Conservation (phyloP, 2,888 invertebrate genomes). For the Julus scanicus region DNA sequence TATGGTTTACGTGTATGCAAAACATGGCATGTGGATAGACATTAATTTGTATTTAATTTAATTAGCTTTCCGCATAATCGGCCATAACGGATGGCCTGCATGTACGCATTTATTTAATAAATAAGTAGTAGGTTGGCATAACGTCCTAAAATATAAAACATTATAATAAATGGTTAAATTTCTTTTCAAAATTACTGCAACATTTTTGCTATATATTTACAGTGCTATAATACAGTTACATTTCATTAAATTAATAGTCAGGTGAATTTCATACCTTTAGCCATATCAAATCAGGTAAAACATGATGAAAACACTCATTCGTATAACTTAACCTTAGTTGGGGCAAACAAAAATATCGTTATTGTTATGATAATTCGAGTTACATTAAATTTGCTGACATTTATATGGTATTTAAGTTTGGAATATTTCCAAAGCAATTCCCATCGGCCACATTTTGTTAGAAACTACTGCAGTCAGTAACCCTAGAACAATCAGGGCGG, state of each 20-base stretch:
- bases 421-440: not conserved
- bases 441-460: not conserved
- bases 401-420: slow-evolving; percentile 7
- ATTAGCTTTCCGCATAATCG: not conserved
- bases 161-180: not conserved
- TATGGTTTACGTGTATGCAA: not conserved
- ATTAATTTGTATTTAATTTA: not conserved
- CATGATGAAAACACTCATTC: not conserved
- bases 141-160: not conserved
- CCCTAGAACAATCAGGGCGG: not conserved
- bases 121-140: too few relatives aligned
- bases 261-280: too few relatives aligned
- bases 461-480: not conserved
- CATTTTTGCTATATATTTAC: too few relatives aligned
- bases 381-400: not conserved
- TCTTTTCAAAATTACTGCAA: too few relatives aligned
- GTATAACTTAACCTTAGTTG: not conserved
- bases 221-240: too few relatives aligned
- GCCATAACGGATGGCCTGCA: not conserved
- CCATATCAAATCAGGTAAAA: not conserved
- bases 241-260: too few relatives aligned
- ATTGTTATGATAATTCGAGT: not conserved
- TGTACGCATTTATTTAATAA: not conserved
- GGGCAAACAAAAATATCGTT: not conserved
- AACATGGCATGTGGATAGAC: not conserved